Evolutionary conservation across 2,888 invertebrate genomes (phyloP), one percentile per base, ranked within the genome.

Genomic region (Troides aeacus): DNA sequence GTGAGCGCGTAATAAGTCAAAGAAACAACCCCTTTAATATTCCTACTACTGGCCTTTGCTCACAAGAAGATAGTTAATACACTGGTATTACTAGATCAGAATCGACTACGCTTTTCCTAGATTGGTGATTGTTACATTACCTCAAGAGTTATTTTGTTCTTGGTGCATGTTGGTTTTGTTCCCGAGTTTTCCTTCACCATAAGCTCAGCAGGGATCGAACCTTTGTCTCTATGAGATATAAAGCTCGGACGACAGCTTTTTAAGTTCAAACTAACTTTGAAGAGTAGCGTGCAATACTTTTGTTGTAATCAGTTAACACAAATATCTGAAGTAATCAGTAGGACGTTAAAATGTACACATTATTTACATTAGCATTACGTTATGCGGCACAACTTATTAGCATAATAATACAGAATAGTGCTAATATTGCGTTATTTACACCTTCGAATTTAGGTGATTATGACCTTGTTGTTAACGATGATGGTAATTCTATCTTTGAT

Each of bases 351-450:
- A 50, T 50, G 50, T 50, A 18, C 15, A 50, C 50, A 50, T 17
- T 50, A 50, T 50, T 50, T 50, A 18, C 50, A 50, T 5, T 17
- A 12, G 15, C 18, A 18, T 50, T 50, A 57, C n/a, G 6, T 57
- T 57, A 21, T 21, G 57, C 57, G 23, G 18, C 57, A 17, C 3
- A 57, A 57, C 21, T 53, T 21, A 57, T 57, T 57, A 57, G 57
- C 57, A 57, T 57, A 21, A 21, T 21, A 8, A 21, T 21, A 57
- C 57, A 10, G n/a, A 57, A 57, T 57, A 21, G 57, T 57, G 57
- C 21, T 57, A 57, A 69, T 62, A 50, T 57, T 57, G 57, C 21
- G 57, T 57, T 57, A 15, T 50, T 50, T 50, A 50, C 50, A 50
- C 18, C 50, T 39, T 39, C 10, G 7, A 53, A 18, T 18, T 17